A percentile compares a stretch with the other conserved stretches of the same genome.
Conservation (phyloP, 2,113 vertebrate species). For the Eleginops maclovinus region DNA sequence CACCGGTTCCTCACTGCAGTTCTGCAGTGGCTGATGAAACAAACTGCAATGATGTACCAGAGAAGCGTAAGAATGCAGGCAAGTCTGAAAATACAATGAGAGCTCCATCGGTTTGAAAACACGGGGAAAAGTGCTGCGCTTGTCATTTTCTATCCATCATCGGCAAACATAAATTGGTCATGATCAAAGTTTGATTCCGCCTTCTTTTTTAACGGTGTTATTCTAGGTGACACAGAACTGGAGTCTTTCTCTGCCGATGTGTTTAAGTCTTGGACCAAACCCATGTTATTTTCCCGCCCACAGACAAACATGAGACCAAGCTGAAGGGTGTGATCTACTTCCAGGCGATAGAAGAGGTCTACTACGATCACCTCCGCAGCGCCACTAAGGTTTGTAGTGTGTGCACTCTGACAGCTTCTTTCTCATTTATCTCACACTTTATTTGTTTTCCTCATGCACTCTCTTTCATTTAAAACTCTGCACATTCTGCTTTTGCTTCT, state of each 20-base stretch:
- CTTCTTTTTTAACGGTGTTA: neutral
- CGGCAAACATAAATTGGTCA: slow-evolving; percentile 51
- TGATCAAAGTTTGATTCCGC: slow-evolving; percentile 62
- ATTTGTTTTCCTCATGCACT: neutral
- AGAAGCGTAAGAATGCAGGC: slow-evolving; percentile 75
- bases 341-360: slow-evolving; percentile 98
- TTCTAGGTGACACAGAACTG: slow-evolving; percentile 11
- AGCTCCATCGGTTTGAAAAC: slow-evolving; percentile 59
- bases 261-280: slow-evolving; percentile 32
- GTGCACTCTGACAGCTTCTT: neutral
- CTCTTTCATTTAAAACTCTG: slow-evolving; percentile 24
- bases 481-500: slow-evolving; percentile 1
- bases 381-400: slow-evolving; percentile 89
- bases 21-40: slow-evolving; percentile 88
- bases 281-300: slow-evolving; percentile 1
- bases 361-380: slow-evolving; percentile 96
- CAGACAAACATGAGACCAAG: slow-evolving; percentile 97
- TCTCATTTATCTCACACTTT: slow-evolving; percentile 8
- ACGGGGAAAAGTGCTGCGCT: slow-evolving; percentile 68
- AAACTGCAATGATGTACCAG: slow-evolving; percentile 80
- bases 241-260: neutral
- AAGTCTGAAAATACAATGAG: slow-evolving; percentile 75
- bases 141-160: slow-evolving; percentile 77
- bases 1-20: slow-evolving; percentile 78
- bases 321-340: slow-evolving; percentile 99